These are phyloP conservation scores for Zaprionus ghesquierei DNA, from an alignment of 1,140 invertebrate species.

Conservation along the genomic window DNA sequence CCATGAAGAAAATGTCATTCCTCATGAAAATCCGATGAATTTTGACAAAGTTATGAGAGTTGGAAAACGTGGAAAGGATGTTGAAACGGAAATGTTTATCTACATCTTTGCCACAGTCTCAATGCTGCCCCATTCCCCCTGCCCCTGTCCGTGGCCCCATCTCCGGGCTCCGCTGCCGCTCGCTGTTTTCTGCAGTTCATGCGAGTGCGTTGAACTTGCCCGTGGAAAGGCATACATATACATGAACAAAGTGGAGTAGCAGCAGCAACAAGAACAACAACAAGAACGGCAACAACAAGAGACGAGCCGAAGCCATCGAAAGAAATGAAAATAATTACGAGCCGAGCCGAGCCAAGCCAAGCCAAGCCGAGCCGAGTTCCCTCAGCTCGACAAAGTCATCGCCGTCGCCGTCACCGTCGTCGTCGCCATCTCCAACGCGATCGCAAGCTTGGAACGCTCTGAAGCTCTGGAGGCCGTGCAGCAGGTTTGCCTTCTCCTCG, in stretches of 20 bases:
- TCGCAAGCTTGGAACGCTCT: slow-evolving; percentile 19
- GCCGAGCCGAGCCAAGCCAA: background rate
- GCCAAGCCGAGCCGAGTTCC: slow-evolving; percentile 8
- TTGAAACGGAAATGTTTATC: slow-evolving; percentile 76
- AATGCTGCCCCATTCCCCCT: background rate
- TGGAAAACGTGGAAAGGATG: too few relatives aligned
- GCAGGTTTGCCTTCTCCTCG: slow-evolving; percentile 42
- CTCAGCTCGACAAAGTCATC: background rate
- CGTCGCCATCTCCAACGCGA: slow-evolving; percentile 4
- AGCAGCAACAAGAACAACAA: slow-evolving; percentile 13
- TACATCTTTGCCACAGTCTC: slow-evolving; percentile 48
- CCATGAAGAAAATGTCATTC: too few relatives aligned
- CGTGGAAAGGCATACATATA: slow-evolving; percentile 39
- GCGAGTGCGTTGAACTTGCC: slow-evolving; percentile 73
- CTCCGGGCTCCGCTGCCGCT: background rate
- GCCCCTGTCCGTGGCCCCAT: background rate
- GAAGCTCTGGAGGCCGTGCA: slow-evolving; percentile 36
- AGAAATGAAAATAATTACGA: slow-evolving; percentile 73
- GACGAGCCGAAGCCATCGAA: slow-evolving; percentile 13
- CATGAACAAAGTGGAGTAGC: slow-evolving; percentile 70
- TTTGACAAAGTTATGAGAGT: too few relatives aligned
- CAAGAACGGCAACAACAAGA: background rate
- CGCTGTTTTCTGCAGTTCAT: slow-evolving; percentile 68
- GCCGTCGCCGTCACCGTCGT: too few relatives aligned
- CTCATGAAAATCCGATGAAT: too few relatives aligned